These are phyloP conservation scores for Protonemura montana DNA, from an alignment of 2,888 invertebrate genomes.

Conservation along the genomic window DNA sequence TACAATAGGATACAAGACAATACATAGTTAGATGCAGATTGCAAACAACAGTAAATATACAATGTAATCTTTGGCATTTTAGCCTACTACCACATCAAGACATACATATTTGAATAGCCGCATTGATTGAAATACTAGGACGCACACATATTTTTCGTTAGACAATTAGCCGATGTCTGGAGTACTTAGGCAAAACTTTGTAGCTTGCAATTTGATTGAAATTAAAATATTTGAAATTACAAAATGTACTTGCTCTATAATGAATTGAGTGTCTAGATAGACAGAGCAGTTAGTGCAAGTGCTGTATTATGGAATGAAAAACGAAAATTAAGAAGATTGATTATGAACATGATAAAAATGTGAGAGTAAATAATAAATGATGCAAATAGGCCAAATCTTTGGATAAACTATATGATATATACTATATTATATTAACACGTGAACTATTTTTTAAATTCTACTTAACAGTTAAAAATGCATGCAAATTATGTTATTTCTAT, in stretches of 20 bases:
- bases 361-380: background rate
- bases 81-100: constrained; percentile 26
- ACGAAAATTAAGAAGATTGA: background rate
- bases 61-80: constrained; percentile 38
- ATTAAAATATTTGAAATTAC: background rate
- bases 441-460: background rate
- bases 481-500: background rate
- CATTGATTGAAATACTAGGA: background rate
- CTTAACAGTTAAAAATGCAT: background rate
- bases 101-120: background rate
- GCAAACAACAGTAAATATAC: constrained; percentile 7
- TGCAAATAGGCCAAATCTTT: background rate
- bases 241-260: too few species aligned
- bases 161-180: background rate
- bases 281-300: too few species aligned
- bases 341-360: background rate
- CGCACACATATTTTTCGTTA: background rate
- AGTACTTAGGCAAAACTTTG: background rate
- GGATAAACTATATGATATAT: background rate
- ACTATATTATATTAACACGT: background rate
- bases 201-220: too few species aligned
- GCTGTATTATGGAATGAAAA: background rate
- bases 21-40: background rate
- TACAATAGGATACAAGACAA: background rate
- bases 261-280: too few species aligned